Conservation (phyloP, 2,113 vertebrate genomes). For the Halcyon malimbica region DNA sequence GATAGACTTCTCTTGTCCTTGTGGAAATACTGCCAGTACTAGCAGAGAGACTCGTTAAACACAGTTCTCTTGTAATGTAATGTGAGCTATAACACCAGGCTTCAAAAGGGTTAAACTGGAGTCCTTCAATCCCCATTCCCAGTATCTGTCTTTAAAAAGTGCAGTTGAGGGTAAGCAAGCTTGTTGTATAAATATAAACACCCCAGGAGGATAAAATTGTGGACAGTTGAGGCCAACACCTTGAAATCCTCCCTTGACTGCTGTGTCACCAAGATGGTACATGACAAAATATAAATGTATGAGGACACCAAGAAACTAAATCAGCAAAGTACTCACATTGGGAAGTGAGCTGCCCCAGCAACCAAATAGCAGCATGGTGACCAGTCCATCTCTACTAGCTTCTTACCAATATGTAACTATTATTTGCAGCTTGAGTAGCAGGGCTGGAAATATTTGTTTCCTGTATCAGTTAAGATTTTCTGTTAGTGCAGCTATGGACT, state of each 20-base stretch:
- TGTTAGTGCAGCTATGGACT: neutral
- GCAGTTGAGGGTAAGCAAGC: neutral
- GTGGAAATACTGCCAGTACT: neutral
- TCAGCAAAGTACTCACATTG: neutral
- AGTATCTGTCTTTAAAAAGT: neutral
- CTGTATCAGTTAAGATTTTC: neutral
- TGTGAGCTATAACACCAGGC: neutral
- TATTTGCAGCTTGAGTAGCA: neutral
- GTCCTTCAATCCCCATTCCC: neutral
- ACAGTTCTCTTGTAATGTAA: neutral
- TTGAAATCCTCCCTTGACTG: neutral
- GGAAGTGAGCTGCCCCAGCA: neutral
- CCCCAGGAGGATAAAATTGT: neutral
- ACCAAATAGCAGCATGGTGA: accelerated
- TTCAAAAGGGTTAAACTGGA: neutral
- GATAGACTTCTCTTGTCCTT: neutral
- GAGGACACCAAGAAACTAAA: neutral
- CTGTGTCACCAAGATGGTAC: neutral
- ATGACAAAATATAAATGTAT: neutral
- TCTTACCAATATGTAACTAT: neutral
- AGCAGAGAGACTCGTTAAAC: neutral
- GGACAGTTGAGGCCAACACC: neutral
- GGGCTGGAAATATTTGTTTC: neutral
- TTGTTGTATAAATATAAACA: neutral
- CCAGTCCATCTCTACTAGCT: neutral